These are phyloP conservation scores for Gila robusta DNA, from an alignment of 2,797 vertebrate genomes.

Conservation along the genomic window DNA sequence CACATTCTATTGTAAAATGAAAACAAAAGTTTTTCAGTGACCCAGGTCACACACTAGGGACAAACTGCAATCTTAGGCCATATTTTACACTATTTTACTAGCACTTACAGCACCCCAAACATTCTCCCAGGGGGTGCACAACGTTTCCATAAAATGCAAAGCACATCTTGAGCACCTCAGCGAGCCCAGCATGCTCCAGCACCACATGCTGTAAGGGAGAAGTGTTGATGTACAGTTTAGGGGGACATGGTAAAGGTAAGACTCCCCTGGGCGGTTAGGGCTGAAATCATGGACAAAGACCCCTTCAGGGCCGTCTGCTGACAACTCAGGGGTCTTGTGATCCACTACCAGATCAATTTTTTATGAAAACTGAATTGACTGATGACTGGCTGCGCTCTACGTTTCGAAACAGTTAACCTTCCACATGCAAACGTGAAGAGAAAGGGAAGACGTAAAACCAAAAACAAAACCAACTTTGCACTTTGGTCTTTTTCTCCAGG, in stretches of 20 bases:
- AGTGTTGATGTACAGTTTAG: conserved; percentile 28
- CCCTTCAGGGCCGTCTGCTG: conserved; percentile 31
- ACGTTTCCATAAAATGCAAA: not conserved
- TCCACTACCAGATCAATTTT: conserved; percentile 16
- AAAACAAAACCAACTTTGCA: conserved; percentile 57
- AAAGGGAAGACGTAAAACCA: conserved; percentile 24
- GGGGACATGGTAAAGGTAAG: conserved; percentile 53
- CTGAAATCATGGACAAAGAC: conserved; percentile 39
- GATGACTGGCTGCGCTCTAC: conserved; percentile 46
- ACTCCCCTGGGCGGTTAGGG: conserved; percentile 44
- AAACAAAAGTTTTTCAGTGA: conserved; percentile 39
- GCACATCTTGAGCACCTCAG: conserved; percentile 17
- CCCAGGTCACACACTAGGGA: conserved; percentile 29
- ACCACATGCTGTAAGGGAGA: conserved; percentile 23
- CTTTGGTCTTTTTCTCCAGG: conserved; percentile 57
- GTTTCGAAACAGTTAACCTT: conserved; percentile 62
- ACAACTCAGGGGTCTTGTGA: conserved; percentile 32
- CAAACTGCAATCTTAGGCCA: not conserved
- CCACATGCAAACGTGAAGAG: conserved; percentile 19
- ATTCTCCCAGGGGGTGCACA: conserved; percentile 7
- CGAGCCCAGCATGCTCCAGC: conserved; percentile 19
- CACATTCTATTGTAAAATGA: conserved; percentile 30
- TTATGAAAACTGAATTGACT: conserved; percentile 47
- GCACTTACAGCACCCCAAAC: conserved; percentile 10
- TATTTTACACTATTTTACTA: conserved; percentile 29